These are phyloP conservation scores for Lasiurus cinereus DNA, from an alignment of 2,113 vertebrate genomes.

Conservation along the genomic window DNA sequence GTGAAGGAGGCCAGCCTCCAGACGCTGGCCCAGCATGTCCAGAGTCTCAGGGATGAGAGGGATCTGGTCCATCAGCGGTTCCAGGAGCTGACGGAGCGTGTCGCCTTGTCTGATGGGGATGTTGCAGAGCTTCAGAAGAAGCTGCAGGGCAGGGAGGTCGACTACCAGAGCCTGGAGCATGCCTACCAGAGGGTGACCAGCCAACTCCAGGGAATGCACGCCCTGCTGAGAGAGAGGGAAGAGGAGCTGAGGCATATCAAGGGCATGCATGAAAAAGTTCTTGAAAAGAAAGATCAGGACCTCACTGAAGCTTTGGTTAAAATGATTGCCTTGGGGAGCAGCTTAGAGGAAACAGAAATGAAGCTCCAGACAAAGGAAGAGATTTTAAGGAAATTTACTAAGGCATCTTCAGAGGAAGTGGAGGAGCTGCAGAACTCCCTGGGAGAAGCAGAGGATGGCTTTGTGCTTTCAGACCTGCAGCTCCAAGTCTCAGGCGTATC, in stretches of 20 bases:
- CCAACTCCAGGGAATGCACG: slow-evolving; percentile 92
- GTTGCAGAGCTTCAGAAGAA: slow-evolving; percentile 91
- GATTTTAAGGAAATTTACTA: slow-evolving; percentile 88
- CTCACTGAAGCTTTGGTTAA: slow-evolving; percentile 94
- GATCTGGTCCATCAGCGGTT: slow-evolving; percentile 92
- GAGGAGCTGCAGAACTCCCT: slow-evolving; percentile 87
- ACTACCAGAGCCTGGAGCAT: slow-evolving; percentile 91
- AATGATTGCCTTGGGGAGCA: slow-evolving; percentile 92
- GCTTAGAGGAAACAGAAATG: slow-evolving; percentile 93
- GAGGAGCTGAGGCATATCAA: slow-evolving; percentile 93
- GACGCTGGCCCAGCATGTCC: slow-evolving; percentile 91
- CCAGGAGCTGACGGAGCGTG: slow-evolving; percentile 94
- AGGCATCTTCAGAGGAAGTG: slow-evolving; percentile 81
- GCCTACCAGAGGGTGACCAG: slow-evolving; percentile 91
- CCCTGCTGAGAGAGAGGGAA: slow-evolving; percentile 92
- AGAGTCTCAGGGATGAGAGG: slow-evolving; percentile 91
- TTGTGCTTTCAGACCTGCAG: slow-evolving; percentile 87
- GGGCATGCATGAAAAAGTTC: slow-evolving; percentile 91
- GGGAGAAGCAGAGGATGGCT: slow-evolving; percentile 86
- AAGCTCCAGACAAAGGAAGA: slow-evolving; percentile 92
- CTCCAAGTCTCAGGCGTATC: slow-evolving; percentile 82
- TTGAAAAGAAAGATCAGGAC: slow-evolving; percentile 93
- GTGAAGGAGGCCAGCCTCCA: slow-evolving; percentile 90
- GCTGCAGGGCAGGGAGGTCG: slow-evolving; percentile 91
- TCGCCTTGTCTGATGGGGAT: slow-evolving; percentile 91